These are phyloP conservation scores for Metridium senile DNA, from an alignment of 92 coral and sea anemone species.

Conservation along the genomic window DNA sequence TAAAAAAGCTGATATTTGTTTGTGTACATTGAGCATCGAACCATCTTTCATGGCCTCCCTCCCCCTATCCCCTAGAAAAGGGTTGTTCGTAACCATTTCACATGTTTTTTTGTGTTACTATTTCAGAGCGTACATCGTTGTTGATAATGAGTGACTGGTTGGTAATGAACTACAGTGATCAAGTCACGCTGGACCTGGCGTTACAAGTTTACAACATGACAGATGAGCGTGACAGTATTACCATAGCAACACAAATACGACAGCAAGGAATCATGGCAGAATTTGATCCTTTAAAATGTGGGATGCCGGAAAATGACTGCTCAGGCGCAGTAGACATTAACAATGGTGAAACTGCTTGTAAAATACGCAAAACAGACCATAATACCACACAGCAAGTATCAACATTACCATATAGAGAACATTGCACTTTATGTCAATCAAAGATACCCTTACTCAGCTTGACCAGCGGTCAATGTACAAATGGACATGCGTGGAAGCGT, in stretches of 20 bases:
- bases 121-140: constrained; percentile 4
- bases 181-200: constrained; percentile 22
- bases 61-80: no score
- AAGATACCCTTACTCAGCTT: constrained; percentile 15
- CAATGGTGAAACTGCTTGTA: background rate
- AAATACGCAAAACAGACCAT: background rate
- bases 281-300: constrained; percentile 11
- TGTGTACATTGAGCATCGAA: no score
- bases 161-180: constrained; percentile 26
- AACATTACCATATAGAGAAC: constrained; percentile 15
- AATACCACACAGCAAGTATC: background rate
- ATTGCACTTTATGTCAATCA: constrained; percentile 24
- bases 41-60: no score
- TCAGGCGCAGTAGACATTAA: background rate
- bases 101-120: background rate
- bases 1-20: no score
- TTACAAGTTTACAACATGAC: constrained; percentile 14
- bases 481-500: constrained; percentile 43
- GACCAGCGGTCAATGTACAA: constrained; percentile 20
- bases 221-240: background rate
- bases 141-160: constrained; percentile 38
- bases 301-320: background rate
- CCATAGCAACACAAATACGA: constrained; percentile 15
- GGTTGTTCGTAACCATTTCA: no score
- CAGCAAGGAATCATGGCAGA: constrained; percentile 5